Base-by-base conservation (phyloP, 1,140 invertebrate species). In the Pseudomyrmex pallidus region DNA sequence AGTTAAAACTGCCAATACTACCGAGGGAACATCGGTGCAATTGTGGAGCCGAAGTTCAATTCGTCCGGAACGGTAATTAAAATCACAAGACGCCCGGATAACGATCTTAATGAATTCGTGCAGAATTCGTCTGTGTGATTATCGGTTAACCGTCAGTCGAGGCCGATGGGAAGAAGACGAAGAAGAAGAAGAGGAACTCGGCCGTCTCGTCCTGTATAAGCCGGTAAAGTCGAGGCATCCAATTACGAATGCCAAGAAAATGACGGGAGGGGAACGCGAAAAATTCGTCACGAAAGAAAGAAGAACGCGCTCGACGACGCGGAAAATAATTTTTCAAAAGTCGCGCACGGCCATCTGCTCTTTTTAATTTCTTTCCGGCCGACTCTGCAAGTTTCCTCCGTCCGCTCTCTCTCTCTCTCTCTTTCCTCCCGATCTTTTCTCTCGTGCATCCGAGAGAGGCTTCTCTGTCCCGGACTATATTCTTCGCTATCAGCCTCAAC, bases 241-340 rank as follows among this genome's bases (percentile, higher is more conserved):
- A 87, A 88, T 87, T 88, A 88, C 54, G n/a, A 54, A 46, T 64
- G 48, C 66, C 22, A 17, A 64, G 57, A 17, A 68, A 82, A 80
- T 80, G 56, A 72, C 74, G 56, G 35, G 20, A 35, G 35, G 35
- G 35, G 57, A 72, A 80, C 15, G 25, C 48, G 54, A 44, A 52
- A 72, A 84, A 86, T 86, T 59, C 73, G 61, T 82, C 54, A 62
- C 50, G 48, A 78, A 44, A 52, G 22, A 59, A 57, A 22, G 61
- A 9, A 76, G 54, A 76, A 57, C 73, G 61, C 67, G 77, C 8
- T 52, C 83, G 77, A 12, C 73, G 62, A 80, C 54, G 80, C 46
- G 74, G 68, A 84, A 87, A 87, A 87, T 87, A 86, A 87, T 87
- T 87, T 87, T 87, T 67, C 82, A 86, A 84, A 87, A 87, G 85